Percentiles rank a stretch among this genome's conserved stretches.
Conservation (phyloP, 2,797 vertebrate genomes). For the Eulemur rubriventer region DNA sequence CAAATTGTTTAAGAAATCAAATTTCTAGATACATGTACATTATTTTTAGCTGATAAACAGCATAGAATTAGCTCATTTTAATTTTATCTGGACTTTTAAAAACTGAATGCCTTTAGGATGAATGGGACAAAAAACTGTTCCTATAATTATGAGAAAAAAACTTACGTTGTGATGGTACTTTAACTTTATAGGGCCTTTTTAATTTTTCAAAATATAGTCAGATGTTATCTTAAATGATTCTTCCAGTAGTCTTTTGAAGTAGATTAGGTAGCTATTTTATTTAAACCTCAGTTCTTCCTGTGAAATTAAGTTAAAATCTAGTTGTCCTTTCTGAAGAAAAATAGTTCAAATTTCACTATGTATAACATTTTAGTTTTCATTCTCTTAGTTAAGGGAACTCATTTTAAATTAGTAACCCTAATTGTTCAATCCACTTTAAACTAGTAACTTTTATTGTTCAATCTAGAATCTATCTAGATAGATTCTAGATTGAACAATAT, state of each 20-base stretch:
- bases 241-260: conserved; percentile 38
- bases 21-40: background rate
- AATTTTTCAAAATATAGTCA: background rate
- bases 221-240: background rate
- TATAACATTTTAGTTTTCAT: background rate
- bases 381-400: background rate
- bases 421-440: background rate
- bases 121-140: background rate
- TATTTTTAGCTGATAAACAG: background rate
- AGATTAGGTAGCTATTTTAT: background rate
- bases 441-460: background rate
- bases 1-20: background rate
- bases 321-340: background rate
- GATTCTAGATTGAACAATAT: too few relatives aligned
- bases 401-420: background rate
- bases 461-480: background rate
- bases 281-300: background rate
- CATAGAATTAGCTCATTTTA: background rate
- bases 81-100: background rate
- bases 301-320: conserved; percentile 35
- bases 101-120: background rate
- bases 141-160: background rate
- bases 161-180: background rate
- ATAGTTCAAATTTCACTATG: background rate
- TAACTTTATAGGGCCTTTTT: background rate